Base-by-base conservation (phyloP, 92 coral and sea anemone genomes). In the Porites divaricata region DNA sequence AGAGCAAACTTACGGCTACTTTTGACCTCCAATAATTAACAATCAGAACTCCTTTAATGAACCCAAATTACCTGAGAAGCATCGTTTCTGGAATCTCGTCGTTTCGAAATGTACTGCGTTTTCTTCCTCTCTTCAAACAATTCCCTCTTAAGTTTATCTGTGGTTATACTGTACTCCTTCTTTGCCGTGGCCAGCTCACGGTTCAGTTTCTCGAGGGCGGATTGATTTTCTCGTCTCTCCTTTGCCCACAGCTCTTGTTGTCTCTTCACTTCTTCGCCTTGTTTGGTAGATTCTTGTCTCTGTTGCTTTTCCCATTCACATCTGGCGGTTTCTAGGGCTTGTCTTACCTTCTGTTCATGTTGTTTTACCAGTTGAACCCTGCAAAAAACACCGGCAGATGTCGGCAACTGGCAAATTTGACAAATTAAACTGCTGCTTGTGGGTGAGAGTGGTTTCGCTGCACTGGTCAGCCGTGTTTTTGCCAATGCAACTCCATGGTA, bases 341-440 rank as follows among this genome's bases (percentile, higher is more conserved):
- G 71, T 73, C 85, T 87, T 52, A 91, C 77, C 59, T 90, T 92
- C 71, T 89, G 92, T 21, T 94, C 87, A 59, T 77, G 85, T 62
- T 94, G 94, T 52, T 92, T 92, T 45, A 87, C 92, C 3, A 92
- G 77, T 68, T 89, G 95, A 45, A 79, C 80, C 70, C 98, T 94
- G 63, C 0, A 64, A 48, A 26, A 6, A 59, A 15, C 5, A 20
- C 20, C 35, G 20, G 41, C 22, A 17, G 19, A 61, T 26, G 56
- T 45, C 50, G 11, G 26, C 19, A 9, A 45, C 2, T 45, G 24
- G 57, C 19, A 71, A 22, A 26, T 54, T 54, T 11, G 5, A 9
- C 16, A 14, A 2, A 13, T 2, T 16, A 41, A 48, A 45, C 75
- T 35, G 45, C 41, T 0, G 45, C 45, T 35, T n/a, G n/a, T n/a